Base-by-base conservation (phyloP, 2,888 invertebrate genomes). In the Nomada fabriciana region DNA sequence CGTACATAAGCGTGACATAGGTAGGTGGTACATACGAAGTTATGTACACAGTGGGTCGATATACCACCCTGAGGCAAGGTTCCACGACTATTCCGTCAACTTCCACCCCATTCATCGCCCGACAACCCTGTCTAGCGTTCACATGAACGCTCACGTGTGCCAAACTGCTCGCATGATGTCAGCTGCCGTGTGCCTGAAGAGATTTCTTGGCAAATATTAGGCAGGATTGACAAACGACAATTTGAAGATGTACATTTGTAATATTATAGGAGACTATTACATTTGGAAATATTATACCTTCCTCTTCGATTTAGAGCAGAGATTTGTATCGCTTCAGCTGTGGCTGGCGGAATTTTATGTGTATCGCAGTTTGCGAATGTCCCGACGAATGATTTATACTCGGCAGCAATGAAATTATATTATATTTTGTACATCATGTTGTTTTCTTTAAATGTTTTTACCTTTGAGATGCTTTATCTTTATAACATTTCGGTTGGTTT, bases 31-130 rank as follows among this genome's bases (percentile, higher is more conserved):
- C 74, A 53, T 70, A 65, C 60, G 57, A 76, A 67, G 72, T 82
- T 79, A 75, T 81, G 82, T 78, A 82, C 64, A 83, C 79, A 64
- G 23, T 67, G 88, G 89, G 86, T 90, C 90, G 89, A 90, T 90
- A 89, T 86, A 88, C 85, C 75, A 76, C 80, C 82, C 82, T 70
- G 81, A 87, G 85, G 84, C 85, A 83, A 82, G 71, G 85, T 79
- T 84, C 71, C 84, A 65, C 87, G 86, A 89, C 87, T 83, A 82
- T 88, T 82, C 88, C 85, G 88, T 87, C 86, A 83, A 85, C 80
- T 86, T 76, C 76, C 77, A 78, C 80, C 86, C 74, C 69, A 82
- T 83, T 80, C 78, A 75, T 82, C 77, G 67, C 50, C 61, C 74
- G 36, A 74, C 77, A 64, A 60, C 78, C 63, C 70, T 78, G 59